Conservation (phyloP, 2,797 vertebrate genomes). For the Poliocrania exsul region DNA sequence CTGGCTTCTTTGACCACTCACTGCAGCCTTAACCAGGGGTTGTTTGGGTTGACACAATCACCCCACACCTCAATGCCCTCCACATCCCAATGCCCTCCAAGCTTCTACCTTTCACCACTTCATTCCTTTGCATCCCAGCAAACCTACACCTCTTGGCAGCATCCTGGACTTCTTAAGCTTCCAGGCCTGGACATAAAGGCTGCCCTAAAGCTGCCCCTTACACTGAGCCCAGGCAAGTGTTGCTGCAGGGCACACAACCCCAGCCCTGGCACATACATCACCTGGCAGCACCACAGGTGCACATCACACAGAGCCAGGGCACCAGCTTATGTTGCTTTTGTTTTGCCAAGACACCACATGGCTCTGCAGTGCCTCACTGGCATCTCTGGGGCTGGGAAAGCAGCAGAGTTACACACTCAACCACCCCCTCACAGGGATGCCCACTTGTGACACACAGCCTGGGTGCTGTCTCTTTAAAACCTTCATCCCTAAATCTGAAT, state of each 20-base stretch:
- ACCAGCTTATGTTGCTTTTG: not conserved
- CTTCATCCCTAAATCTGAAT: constrained; percentile 28
- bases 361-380: not conserved
- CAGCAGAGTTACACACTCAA: not conserved
- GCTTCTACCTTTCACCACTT: not conserved
- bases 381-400: not conserved
- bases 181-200: not conserved
- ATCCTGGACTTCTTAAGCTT: not conserved
- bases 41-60: not conserved
- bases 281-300: not conserved
- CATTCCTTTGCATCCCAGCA: not conserved
- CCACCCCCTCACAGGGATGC: not conserved
- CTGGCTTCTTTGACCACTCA: not conserved
- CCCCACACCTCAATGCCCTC: rapidly evolving
- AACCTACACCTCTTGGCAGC: not conserved
- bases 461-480: constrained; percentile 40
- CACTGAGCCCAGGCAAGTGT: rapidly evolving
- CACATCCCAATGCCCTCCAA: rapidly evolving
- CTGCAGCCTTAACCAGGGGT: not conserved
- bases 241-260: not conserved
- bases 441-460: not conserved
- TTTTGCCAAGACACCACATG: not conserved
- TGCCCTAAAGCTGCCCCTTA: not conserved
- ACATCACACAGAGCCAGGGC: not conserved
- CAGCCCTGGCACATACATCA: not conserved